These are phyloP conservation scores for Oligia fasciuncula DNA, from an alignment of 2,888 invertebrate species.

Conservation along the genomic window DNA sequence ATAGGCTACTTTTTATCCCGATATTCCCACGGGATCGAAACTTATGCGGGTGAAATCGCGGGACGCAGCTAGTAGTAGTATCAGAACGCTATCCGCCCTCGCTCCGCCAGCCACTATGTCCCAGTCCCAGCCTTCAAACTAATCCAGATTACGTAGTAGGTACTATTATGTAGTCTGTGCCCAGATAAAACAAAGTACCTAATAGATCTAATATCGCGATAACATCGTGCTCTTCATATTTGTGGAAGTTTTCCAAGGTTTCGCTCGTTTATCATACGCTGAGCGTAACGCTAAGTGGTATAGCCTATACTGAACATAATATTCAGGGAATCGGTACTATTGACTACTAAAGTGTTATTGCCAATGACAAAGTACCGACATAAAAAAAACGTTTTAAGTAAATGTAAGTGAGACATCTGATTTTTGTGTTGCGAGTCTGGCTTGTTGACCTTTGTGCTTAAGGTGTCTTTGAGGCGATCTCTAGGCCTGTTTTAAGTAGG, in stretches of 20 bases:
- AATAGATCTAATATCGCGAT: conserved; percentile 50
- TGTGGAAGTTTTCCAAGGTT: conserved; percentile 32
- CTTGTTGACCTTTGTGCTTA: no score
- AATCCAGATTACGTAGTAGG: conserved; percentile 22
- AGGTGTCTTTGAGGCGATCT: no score
- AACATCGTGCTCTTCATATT: conserved; percentile 44
- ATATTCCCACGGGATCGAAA: no score
- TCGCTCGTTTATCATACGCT: conserved; percentile 43
- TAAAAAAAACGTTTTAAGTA: no score
- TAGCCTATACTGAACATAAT: conserved; percentile 21
- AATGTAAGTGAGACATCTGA: no score
- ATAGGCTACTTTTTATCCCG: no score
- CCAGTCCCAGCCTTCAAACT: not conserved
- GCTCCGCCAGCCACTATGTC: not conserved
- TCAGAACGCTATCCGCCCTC: not conserved
- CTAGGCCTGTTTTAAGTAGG: no score
- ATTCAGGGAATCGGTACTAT: conserved; percentile 6
- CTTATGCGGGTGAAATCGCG: no score
- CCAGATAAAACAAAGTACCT: conserved; percentile 30
- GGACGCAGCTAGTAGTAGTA: no score
- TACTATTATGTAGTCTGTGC: not conserved
- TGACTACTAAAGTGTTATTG: conserved; percentile 32
- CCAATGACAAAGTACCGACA: not conserved
- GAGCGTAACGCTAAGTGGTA: conserved; percentile 40
- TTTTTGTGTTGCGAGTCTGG: no score